Base-by-base conservation (phyloP, 2,888 invertebrate genomes). In the Volucella inanis region DNA sequence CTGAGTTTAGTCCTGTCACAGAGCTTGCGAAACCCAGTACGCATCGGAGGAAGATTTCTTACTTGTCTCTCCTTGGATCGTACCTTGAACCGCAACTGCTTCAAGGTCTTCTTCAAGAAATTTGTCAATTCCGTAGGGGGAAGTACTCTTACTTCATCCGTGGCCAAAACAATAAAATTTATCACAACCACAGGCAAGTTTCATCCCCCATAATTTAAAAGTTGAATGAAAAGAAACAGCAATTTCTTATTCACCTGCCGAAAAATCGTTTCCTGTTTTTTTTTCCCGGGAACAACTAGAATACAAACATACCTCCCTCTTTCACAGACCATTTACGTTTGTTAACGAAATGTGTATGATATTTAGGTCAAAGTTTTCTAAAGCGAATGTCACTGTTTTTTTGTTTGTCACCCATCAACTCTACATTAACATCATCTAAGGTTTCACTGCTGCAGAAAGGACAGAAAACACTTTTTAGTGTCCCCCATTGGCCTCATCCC, bases 351-450 rank as follows among this genome's bases (percentile, higher is more conserved):
- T 31, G 10, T 50, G 12, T 12, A 15, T 18, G 38, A 47, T 72
- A 52, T 72, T 62, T 72, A 62, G 62, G 62, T 62, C 61, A 72
- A 38, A 71, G 41, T 41, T 50, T 59, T 41, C 50, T 22, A 15
- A 61, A 71, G 61, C 59, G 71, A 41, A 31, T 71, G 49, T 41
- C 71, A 61, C 14, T 3, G 43, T 41, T 49, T 45, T 14, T 47
- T 49, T 70, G 70, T 38, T 57, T 55, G 45, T 47, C 41, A 9
- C 70, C 57, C 41, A 9, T 57, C 57, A 45, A 39, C 49, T 59
- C 70, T 71, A 43, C 50, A 71, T 71, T 71, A 71, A 43, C 50
- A 61, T 71, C 22, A 61, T 61, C 50, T 61, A 61, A 31, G 14
- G 41, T 22, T 14, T 14, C 11, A 22, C 14, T 50, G 15, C 14